These are phyloP conservation scores for Cepaea nemoralis DNA, from an alignment of 1,140 invertebrate genomes.

Conservation along the genomic window DNA sequence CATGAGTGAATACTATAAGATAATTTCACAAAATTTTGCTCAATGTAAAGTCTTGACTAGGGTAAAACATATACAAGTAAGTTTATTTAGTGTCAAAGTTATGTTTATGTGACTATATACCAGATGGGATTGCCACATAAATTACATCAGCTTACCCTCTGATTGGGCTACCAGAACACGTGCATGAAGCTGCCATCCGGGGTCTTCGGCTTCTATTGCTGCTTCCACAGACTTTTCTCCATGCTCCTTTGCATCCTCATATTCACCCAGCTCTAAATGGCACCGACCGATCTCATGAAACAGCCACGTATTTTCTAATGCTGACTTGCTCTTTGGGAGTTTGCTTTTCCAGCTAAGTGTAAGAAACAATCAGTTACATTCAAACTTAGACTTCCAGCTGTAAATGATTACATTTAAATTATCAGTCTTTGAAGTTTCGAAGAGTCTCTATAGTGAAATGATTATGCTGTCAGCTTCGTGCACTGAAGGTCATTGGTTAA, in stretches of 20 bases:
- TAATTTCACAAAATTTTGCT: background rate
- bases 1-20: background rate
- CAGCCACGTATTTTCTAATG: constrained; percentile 71
- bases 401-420: too few relatives aligned
- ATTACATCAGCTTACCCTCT: constrained; percentile 55
- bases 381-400: too few relatives aligned
- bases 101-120: too few relatives aligned
- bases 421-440: too few relatives aligned
- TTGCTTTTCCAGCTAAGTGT: constrained; percentile 66
- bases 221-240: constrained; percentile 69
- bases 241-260: constrained; percentile 66
- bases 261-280: constrained; percentile 67
- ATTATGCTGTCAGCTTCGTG: too few relatives aligned
- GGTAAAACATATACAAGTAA: too few relatives aligned
- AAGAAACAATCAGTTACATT: background rate
- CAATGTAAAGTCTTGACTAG: too few relatives aligned
- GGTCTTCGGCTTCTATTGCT: constrained; percentile 67
- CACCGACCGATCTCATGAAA: constrained; percentile 72
- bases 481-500: too few relatives aligned
- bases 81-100: too few relatives aligned
- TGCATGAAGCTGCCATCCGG: constrained; percentile 70
- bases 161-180: constrained; percentile 70
- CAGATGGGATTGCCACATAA: too few relatives aligned
- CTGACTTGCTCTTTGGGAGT: constrained; percentile 63
- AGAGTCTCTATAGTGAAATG: too few relatives aligned